phyloP scores from a whole-genome alignment of 2,113 vertebrate genomes.

The Aramus guarauna region DNA sequence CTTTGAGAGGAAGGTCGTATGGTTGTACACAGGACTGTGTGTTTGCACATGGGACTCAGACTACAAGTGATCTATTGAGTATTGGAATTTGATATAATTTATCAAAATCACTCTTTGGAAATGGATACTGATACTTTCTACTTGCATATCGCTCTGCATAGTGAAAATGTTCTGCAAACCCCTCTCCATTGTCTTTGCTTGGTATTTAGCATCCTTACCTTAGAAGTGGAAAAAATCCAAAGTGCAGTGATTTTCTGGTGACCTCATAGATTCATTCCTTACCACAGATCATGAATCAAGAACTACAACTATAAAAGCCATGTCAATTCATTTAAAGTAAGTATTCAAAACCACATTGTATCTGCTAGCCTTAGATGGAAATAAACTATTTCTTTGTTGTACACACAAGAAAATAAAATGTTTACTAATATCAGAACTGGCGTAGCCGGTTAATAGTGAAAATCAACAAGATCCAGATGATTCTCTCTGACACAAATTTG shows the following conservation, averaged over 20 bases:
- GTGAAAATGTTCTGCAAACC: neutral
- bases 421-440: neutral
- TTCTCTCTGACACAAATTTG: conserved; percentile 66
- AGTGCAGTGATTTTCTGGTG: neutral
- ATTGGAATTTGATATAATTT: neutral
- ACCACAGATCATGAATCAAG: neutral
- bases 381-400: conserved; percentile 16
- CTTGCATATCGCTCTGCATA: neutral
- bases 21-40: neutral
- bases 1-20: neutral
- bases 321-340: neutral
- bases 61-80: neutral
- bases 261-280: neutral
- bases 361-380: neutral
- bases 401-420: conserved; percentile 6
- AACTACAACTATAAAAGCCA: neutral
- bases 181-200: neutral
- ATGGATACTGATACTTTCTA: neutral
- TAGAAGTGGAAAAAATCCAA: neutral
- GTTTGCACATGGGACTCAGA: neutral
- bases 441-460: conserved; percentile 42
- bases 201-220: neutral
- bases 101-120: neutral
- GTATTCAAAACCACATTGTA: neutral
- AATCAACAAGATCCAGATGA: conserved; percentile 53